Evolutionary conservation across 2,113 vertebrate species (phyloP).

Genomic region (Aspidoscelis tigris): DNA sequence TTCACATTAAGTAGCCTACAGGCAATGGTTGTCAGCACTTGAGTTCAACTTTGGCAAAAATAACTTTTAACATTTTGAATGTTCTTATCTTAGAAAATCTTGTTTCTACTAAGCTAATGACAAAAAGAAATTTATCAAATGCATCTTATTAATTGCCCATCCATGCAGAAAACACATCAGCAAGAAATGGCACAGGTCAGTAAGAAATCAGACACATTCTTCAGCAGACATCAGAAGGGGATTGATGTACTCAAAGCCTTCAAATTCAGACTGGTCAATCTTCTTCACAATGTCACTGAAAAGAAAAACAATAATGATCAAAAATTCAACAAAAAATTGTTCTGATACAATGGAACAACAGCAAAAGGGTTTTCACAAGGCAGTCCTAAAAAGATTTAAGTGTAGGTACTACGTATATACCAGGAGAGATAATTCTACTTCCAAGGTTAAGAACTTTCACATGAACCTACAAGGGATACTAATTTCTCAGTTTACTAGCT

Average conservation of each 20-base stretch:
- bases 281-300: slow-evolving; percentile 94
- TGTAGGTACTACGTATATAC: too few relatives aligned
- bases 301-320: neutral
- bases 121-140: slow-evolving; percentile 55
- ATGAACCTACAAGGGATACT: neutral
- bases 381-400: too few relatives aligned
- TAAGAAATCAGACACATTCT: slow-evolving; percentile 90
- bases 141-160: slow-evolving; percentile 61
- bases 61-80: slow-evolving; percentile 49
- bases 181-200: slow-evolving; percentile 67
- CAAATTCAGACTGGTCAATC: slow-evolving; percentile 99
- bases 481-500: neutral
- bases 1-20: slow-evolving; percentile 32
- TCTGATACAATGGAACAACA: neutral
- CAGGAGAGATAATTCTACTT: neutral
- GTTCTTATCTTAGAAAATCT: slow-evolving; percentile 39
- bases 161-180: slow-evolving; percentile 68
- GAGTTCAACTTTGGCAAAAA: slow-evolving; percentile 61
- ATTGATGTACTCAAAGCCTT: slow-evolving; percentile 99
- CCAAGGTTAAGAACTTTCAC: too few relatives aligned
- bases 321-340: neutral
- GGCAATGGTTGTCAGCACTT: neutral
- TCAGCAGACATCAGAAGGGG: slow-evolving; percentile 98
- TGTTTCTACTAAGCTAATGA: slow-evolving; percentile 49
- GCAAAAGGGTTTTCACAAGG: too few relatives aligned